A percentile compares a stretch with the other conserved stretches of the same genome.
These are phyloP conservation scores for Eristalis intricaria DNA, from an alignment of 2,888 invertebrate genomes.

Conservation along the genomic window DNA sequence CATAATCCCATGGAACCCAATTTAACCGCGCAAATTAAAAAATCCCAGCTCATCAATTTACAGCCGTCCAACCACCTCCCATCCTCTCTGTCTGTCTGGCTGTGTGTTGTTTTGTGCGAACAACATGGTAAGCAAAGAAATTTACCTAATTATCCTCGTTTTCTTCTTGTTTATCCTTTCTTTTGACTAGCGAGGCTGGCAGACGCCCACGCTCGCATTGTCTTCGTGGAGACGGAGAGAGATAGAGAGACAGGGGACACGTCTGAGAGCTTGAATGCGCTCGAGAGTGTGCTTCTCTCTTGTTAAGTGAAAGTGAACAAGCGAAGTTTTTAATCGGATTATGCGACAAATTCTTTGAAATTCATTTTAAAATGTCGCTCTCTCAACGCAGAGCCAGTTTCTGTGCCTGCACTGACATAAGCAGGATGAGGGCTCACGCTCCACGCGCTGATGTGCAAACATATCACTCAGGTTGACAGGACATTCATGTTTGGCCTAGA, in stretches of 20 bases:
- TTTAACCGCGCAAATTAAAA: constrained; percentile 41
- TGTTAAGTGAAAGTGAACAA: constrained; percentile 1
- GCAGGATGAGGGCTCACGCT: not conserved
- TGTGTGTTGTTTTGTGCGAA: not conserved
- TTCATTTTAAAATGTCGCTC: constrained; percentile 28
- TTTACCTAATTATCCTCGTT: constrained; percentile 54
- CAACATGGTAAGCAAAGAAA: constrained; percentile 25
- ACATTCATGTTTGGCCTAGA: not conserved
- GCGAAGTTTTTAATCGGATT: constrained; percentile 54
- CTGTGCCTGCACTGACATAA: not conserved
- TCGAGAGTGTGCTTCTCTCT: not conserved
- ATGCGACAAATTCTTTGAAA: constrained; percentile 54
- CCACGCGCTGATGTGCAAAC: not conserved
- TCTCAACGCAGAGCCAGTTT: no score
- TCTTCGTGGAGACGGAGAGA: no score
- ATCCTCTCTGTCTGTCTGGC: not conserved
- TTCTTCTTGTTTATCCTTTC: constrained; percentile 9
- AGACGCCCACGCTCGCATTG: not conserved
- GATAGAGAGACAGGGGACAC: not conserved
- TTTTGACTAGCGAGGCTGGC: not conserved
- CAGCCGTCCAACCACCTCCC: not conserved
- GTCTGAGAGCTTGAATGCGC: not conserved
- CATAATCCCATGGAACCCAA: constrained; percentile 1
- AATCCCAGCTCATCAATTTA: constrained; percentile 54
- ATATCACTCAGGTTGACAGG: not conserved